These are phyloP conservation scores for Pseudopipra pipra DNA, from an alignment of 2,113 vertebrate species.

Conservation along the genomic window DNA sequence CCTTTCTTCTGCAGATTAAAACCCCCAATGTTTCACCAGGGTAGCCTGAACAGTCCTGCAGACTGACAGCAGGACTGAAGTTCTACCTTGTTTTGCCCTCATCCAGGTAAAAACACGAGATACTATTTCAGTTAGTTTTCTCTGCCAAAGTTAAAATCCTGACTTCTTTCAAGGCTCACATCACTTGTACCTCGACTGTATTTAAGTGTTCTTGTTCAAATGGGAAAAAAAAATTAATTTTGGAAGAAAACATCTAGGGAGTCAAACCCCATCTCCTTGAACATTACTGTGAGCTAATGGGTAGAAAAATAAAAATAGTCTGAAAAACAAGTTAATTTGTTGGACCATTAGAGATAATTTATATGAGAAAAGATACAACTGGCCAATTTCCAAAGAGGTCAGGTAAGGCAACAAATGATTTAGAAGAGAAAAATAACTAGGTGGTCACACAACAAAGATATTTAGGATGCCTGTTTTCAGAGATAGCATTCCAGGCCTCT, in stretches of 20 bases:
- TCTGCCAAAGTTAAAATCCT: background rate
- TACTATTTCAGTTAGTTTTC: background rate
- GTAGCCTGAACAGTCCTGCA: background rate
- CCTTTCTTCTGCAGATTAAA: background rate
- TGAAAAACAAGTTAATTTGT: background rate
- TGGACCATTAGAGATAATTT: background rate
- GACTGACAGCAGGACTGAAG: background rate
- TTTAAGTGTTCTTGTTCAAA: background rate
- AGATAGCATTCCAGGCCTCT: background rate
- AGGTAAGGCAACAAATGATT: background rate
- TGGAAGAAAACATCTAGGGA: background rate
- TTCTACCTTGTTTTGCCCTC: background rate
- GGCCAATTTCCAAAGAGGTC: background rate
- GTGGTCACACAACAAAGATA: conserved; percentile 25
- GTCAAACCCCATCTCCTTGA: background rate
- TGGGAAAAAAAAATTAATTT: background rate
- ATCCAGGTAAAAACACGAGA: background rate
- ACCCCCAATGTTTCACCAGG: background rate
- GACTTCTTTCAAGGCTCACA: background rate
- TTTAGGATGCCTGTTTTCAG: conserved; percentile 12
- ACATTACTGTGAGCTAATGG: background rate
- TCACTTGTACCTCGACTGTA: background rate
- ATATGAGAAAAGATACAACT: background rate
- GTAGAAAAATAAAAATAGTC: background rate
- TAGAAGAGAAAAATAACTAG: conserved; percentile 1